Evolutionary conservation across 2,797 vertebrate species (phyloP), one percentile per base, ranked within the genome.

Genomic region (Corythornis leucogaster): DNA sequence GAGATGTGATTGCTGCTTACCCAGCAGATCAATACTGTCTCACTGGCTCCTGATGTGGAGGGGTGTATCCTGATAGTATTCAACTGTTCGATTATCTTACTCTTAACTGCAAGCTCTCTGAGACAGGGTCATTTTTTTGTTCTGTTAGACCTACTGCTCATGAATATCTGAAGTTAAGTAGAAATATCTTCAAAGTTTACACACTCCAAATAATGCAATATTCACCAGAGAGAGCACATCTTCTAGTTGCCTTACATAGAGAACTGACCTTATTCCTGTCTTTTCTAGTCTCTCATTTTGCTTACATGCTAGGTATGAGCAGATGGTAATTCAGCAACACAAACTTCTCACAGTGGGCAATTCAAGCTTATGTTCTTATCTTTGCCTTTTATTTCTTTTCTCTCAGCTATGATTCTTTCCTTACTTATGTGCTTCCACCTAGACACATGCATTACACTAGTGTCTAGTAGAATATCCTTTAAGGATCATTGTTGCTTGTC

Each of bases 1-100:
- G 92, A 92, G 80, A 93, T 87, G 73, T 78, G 92, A 94, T 87
- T 94, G 87, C 73, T 95, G 94, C 95, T 94, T 92, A 92, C 85
- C 79, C 62, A 93, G 84, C 91, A 95, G 62, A 96, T 93, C 94
- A 83, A 95, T 95, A 93, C 69, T 71, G 69, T 89, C 94, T 93
- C 79, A 66, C 79, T 92, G 62, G 11, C 28, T 86, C 70, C 63
- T 89, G 84, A 80, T 87, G 58, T 53, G 42, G 54, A 87, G n/a
- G 81, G 64, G 53, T 89, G 54, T 85, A 92, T 69, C 64, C 69
- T 89, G 69, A 80, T 66, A 75, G 66, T 55, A 85, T 80, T 87
- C 76, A 78, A 46, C 86, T 66, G 58, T 78, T 71, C 9, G 1
- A 86, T 82, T 92, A 80, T 45, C 58, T 85, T 89, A 67, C 53